Base-by-base conservation (phyloP, 2,797 vertebrate genomes). In the Gymnoscopelus braueri region DNA sequence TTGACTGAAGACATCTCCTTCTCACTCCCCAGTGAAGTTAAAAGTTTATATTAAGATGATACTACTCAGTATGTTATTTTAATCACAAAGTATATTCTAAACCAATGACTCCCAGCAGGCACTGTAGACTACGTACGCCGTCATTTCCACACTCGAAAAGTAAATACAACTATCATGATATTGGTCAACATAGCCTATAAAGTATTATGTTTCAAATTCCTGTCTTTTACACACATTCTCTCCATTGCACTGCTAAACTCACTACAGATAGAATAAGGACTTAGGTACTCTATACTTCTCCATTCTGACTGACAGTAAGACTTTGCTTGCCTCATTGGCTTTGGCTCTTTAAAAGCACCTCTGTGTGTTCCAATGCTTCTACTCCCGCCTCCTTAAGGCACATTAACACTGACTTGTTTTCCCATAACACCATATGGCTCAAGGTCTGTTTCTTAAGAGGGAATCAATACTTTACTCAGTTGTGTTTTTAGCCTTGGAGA, bases 321-420 rank as follows among this genome's bases (percentile, higher is more conserved):
- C 35, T 69, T 72, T 39, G 56, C 44, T 32, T 55, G 55, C 60
- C 56, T 14, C 55, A 26, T 65, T 44, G 52, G 6, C 52, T 10
- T 23, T 14, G 7, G 29, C 63, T 26, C 19, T 24, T 23, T 48
- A 61, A 61, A 61, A 23, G 44, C 48, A 61, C 5, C n/a, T 48
- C 10, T 1, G 55, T 32, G 55, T 29, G 9, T 4, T 32, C 52
- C 64, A 75, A 75, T 48, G 63, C 10, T 26, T 66, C 10, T 55
- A 61, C 60, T 35, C 32, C 63, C 47, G 5, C 15, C 39, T 64
- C 54, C 44, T 65, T 9, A 54, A 23, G 35, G 47, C 51, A 64
- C 54, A 75, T 74, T 60, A 72, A 71, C 13, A 0, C 1, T 58
- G 53, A 65, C 60, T 63, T 56, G 52, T 60, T 64, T 72, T 62